phyloP scores from a whole-genome alignment of 2,113 vertebrate species.

The Epinephelus moara region DNA sequence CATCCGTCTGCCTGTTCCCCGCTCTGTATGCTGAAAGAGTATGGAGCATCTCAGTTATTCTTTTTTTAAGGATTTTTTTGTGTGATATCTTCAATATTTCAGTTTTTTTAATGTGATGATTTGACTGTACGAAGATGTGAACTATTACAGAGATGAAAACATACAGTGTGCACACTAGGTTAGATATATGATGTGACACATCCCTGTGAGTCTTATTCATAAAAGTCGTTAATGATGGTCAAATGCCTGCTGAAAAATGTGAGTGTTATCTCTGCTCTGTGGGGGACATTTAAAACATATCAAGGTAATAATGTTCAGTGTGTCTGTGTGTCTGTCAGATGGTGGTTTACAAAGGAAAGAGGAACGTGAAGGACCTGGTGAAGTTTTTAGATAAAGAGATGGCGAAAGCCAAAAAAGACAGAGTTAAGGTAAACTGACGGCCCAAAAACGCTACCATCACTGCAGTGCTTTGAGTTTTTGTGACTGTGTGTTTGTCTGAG shows the following conservation, averaged over 20 bases:
- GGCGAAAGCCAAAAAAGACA: constrained; percentile 77
- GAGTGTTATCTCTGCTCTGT: not conserved
- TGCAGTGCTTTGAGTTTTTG: not conserved
- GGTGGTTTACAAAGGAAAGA: constrained; percentile 78
- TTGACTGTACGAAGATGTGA: not conserved
- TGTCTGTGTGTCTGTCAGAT: constrained; percentile 65
- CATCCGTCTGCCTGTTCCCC: constrained; percentile 90
- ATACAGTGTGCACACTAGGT: no score
- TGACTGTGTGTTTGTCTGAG: not conserved
- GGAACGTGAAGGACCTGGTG: constrained; percentile 74
- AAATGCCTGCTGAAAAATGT: not conserved
- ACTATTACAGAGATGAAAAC: not conserved
- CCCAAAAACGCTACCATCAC: not conserved
- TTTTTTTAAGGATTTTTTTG: not conserved
- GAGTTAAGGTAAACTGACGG: constrained; percentile 74
- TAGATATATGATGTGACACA: not conserved
- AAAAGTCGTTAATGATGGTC: not conserved
- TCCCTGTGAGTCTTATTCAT: not conserved
- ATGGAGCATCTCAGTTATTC: not conserved
- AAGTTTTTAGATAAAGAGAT: constrained; percentile 81
- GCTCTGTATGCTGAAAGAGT: constrained; percentile 83
- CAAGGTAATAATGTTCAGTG: not conserved
- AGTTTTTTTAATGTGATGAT: not conserved
- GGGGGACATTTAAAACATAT: not conserved
- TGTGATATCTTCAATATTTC: no score